These are phyloP conservation scores for Erithacus rubecula DNA, from an alignment of 2,797 vertebrate genomes.

Conservation along the genomic window DNA sequence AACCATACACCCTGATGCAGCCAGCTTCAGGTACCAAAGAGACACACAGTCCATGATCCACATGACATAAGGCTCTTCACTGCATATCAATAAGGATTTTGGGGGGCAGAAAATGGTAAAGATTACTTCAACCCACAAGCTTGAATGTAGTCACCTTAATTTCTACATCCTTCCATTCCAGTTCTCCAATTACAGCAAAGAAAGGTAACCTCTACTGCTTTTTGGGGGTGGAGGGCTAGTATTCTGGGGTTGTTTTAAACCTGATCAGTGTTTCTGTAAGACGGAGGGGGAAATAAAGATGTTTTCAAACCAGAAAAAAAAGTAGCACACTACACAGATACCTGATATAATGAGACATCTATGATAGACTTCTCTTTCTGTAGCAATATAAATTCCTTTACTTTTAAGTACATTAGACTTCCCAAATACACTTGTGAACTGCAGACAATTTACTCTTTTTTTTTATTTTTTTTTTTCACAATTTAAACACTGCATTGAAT, in stretches of 20 bases:
- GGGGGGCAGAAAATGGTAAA: not conserved
- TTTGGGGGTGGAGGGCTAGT: too few relatives aligned
- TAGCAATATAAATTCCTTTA: not conserved
- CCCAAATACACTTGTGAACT: not conserved
- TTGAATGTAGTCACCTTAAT: not conserved
- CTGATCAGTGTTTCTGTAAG: conserved; percentile 32
- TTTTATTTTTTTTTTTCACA: not conserved
- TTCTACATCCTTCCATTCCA: conserved; percentile 7
- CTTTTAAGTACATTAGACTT: conserved; percentile 27
- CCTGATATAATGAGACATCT: not conserved
- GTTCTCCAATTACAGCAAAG: not conserved
- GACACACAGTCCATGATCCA: not conserved
- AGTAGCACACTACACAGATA: not conserved
- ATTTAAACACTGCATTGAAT: not conserved
- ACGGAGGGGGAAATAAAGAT: not conserved
- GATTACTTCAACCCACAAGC: conserved; percentile 1
- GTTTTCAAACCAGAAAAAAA: not conserved
- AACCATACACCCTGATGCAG: not conserved
- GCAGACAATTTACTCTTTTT: not conserved
- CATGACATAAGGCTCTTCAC: not conserved
- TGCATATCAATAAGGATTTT: not conserved
- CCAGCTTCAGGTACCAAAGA: not conserved
- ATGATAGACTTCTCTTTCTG: not conserved
- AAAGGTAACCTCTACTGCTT: conserved; percentile 5
- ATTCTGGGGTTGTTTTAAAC: too few relatives aligned